These are phyloP conservation scores for Agelastica alni DNA, from an alignment of 2,888 invertebrate species.

Conservation along the genomic window DNA sequence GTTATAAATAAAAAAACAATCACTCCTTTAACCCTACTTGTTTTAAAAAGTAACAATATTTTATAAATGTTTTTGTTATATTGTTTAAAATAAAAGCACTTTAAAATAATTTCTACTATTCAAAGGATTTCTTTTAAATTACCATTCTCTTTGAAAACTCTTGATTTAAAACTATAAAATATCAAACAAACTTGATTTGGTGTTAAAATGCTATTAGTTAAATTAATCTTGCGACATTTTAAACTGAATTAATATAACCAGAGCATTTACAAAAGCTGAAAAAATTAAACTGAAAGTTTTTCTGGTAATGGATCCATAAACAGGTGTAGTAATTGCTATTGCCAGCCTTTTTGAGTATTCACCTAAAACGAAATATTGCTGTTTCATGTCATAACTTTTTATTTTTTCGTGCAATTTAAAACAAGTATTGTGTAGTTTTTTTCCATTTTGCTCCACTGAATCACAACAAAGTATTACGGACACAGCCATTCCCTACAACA, in stretches of 20 bases:
- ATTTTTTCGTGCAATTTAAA: slow-evolving; percentile 1
- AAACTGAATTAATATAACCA: not conserved
- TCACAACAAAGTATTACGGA: not conserved
- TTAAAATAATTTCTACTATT: too few relatives aligned
- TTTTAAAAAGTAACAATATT: too few relatives aligned
- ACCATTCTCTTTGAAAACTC: too few relatives aligned
- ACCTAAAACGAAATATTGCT: not conserved
- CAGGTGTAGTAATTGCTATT: not conserved
- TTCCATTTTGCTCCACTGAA: not conserved
- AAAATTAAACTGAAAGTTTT: not conserved
- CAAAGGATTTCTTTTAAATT: too few relatives aligned
- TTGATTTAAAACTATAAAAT: too few relatives aligned
- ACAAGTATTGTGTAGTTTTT: not conserved
- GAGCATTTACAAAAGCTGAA: not conserved
- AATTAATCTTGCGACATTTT: not conserved
- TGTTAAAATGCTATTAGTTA: not conserved
- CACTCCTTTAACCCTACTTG: too few relatives aligned
- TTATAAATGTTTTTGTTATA: too few relatives aligned
- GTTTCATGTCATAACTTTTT: not conserved
- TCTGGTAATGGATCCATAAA: not conserved
- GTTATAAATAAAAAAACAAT: too few relatives aligned
- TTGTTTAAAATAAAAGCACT: too few relatives aligned
- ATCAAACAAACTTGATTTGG: too few relatives aligned
- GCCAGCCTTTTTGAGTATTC: not conserved
- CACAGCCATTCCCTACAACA: not conserved